phyloP scores from a whole-genome alignment of 2,797 vertebrate genomes.

The Balearica regulorum region DNA sequence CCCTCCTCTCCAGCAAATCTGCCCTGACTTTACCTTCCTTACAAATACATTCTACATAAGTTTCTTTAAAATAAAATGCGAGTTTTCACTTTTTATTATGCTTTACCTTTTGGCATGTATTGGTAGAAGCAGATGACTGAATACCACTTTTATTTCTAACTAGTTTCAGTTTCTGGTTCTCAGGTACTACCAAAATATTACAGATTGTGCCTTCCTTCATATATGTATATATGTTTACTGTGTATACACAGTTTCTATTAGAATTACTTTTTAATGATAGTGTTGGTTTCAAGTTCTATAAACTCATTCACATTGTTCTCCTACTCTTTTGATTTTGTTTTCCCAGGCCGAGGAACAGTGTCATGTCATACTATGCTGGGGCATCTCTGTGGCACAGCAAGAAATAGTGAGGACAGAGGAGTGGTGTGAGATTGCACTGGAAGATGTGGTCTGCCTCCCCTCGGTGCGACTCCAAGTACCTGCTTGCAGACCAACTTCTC shows the following conservation, averaged over 20 bases:
- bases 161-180: conserved; percentile 5
- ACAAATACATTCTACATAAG: neutral
- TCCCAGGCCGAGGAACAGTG: neutral
- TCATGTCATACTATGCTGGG: neutral
- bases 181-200: neutral
- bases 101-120: neutral
- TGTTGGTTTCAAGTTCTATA: neutral
- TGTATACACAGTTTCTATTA: neutral
- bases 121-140: neutral
- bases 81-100: neutral
- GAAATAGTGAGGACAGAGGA: neutral
- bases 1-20: neutral
- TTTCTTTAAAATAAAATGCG: neutral
- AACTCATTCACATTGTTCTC: neutral
- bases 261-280: neutral
- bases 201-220: neutral
- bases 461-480: neutral
- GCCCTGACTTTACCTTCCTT: neutral
- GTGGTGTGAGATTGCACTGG: neutral
- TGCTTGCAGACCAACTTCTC: neutral
- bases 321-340: neutral
- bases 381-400: neutral
- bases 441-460: neutral
- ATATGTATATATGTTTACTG: neutral
- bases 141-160: neutral